Percentiles rank a stretch among this genome's conserved stretches.
These are phyloP conservation scores for Metallyticus violacea DNA, from an alignment of 2,888 invertebrate species.

Conservation along the genomic window DNA sequence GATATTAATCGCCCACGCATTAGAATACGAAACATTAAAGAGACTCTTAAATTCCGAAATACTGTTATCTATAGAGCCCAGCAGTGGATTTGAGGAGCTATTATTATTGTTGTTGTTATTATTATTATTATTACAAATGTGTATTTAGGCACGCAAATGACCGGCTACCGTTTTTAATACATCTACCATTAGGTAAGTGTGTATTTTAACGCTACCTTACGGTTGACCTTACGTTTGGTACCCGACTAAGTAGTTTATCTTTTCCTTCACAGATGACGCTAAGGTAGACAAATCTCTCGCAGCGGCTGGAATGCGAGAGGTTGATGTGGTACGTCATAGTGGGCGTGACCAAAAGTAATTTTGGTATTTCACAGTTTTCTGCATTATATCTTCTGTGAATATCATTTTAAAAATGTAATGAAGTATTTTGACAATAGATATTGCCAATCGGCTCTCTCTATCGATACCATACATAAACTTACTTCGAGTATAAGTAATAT, in stretches of 20 bases:
- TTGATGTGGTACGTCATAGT: constrained; percentile 22
- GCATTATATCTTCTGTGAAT: background rate
- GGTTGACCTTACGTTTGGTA: background rate
- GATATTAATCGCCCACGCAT: too few relatives aligned
- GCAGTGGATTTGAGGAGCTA: too few relatives aligned
- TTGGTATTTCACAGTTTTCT: background rate
- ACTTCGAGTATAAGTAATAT: background rate
- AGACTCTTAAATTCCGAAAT: too few relatives aligned
- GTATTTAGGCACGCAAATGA: too few relatives aligned
- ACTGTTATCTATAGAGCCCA: too few relatives aligned
- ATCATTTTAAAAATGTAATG: background rate
- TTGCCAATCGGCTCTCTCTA: background rate
- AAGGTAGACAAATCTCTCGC: background rate
- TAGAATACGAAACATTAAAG: too few relatives aligned
- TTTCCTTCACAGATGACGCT: background rate
- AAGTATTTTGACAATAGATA: background rate
- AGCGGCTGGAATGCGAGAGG: background rate
- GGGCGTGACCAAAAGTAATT: constrained; percentile 26
- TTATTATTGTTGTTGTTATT: too few relatives aligned
- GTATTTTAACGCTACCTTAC: background rate
- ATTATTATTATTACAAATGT: too few relatives aligned
- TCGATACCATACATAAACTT: background rate
- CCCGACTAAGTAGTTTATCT: background rate
- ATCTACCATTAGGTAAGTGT: too few relatives aligned
- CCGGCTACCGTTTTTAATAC: too few relatives aligned